phyloP scores from a whole-genome alignment of 2,113 vertebrate species.

The Oryzias woworae region DNA sequence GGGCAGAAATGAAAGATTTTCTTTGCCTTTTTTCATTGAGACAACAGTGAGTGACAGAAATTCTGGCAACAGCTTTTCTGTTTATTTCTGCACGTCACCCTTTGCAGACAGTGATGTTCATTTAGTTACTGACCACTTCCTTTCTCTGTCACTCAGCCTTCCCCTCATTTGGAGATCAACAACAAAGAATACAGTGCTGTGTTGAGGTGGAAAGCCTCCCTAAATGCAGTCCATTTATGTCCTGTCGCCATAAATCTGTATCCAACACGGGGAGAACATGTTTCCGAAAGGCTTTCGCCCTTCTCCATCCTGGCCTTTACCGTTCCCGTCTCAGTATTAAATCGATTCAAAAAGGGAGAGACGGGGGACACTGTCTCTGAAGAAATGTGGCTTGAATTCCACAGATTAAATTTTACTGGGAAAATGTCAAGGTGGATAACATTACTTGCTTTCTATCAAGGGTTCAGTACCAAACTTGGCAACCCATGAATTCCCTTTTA shows the following conservation, averaged over 20 bases:
- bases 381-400: slow-evolving; percentile 53
- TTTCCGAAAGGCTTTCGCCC: slow-evolving; percentile 8
- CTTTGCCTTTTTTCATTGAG: background rate
- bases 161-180: slow-evolving; percentile 1
- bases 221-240: slow-evolving; percentile 24
- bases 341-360: slow-evolving; percentile 30
- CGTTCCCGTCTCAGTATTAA: slow-evolving; percentile 14
- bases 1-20: slow-evolving; percentile 6
- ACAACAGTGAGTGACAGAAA: background rate
- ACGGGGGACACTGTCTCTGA: slow-evolving; percentile 20
- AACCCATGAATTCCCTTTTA: slow-evolving; percentile 61
- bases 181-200: slow-evolving; percentile 1
- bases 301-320: slow-evolving; percentile 13
- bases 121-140: slow-evolving; percentile 6
- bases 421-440: slow-evolving; percentile 59
- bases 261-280: slow-evolving; percentile 2
- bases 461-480: slow-evolving; percentile 46
- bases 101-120: slow-evolving; percentile 5
- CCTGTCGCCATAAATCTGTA: slow-evolving; percentile 13
- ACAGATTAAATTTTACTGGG: slow-evolving; percentile 49
- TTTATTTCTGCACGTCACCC: slow-evolving; percentile 5
- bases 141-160: slow-evolving; percentile 1
- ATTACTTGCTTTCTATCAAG: slow-evolving; percentile 52
- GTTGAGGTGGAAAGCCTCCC: slow-evolving; percentile 14
- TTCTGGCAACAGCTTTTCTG: background rate